phyloP scores from a whole-genome alignment of 2,113 vertebrate genomes.

The Microcebus tavaratra region DNA sequence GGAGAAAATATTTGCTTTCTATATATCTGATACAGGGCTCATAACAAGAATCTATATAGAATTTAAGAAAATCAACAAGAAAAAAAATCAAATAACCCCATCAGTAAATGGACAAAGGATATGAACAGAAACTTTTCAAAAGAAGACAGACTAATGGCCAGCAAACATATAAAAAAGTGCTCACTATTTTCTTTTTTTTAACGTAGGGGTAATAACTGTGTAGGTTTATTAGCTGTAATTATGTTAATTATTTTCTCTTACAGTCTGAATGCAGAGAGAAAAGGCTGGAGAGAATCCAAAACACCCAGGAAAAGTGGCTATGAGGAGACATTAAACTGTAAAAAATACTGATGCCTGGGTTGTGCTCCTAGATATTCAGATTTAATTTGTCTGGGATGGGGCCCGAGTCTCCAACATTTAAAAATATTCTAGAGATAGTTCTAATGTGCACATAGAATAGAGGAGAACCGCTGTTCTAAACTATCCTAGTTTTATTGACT shows the following conservation, averaged over 20 bases:
- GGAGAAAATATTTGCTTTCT: too few relatives aligned
- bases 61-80: too few relatives aligned
- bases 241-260: conserved; percentile 1
- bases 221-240: neutral
- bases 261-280: neutral
- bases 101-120: too few relatives aligned
- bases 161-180: too few relatives aligned
- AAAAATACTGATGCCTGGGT: neutral
- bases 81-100: too few relatives aligned
- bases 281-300: neutral
- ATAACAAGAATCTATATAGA: too few relatives aligned
- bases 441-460: neutral
- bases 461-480: neutral
- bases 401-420: neutral
- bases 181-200: neutral
- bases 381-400: neutral
- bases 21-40: too few relatives aligned
- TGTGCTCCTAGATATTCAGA: neutral
- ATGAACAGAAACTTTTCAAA: too few relatives aligned
- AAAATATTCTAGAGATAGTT: neutral
- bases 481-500: neutral
- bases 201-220: neutral
- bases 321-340: neutral
- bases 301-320: neutral
- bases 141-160: too few relatives aligned